Conservation (phyloP, 2,888 invertebrate genomes). For the Ceraclea dissimilis region DNA sequence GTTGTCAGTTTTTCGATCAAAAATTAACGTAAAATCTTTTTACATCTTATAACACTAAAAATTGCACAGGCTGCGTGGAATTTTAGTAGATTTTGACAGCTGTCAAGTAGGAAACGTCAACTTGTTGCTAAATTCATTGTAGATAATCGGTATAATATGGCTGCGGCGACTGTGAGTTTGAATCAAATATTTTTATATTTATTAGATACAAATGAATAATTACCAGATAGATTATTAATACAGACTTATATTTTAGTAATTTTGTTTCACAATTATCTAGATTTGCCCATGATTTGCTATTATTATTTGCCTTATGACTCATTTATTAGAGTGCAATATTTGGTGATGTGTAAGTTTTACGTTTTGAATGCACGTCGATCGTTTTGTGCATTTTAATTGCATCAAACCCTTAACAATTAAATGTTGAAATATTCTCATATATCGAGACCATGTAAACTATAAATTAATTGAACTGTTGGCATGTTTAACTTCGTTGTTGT, state of each 20-base stretch:
- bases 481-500: too few relatives aligned
- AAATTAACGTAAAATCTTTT: too few relatives aligned
- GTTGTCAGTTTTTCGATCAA: too few relatives aligned
- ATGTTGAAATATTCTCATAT: too few relatives aligned
- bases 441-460: too few relatives aligned
- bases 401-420: too few relatives aligned
- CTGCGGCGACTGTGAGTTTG: slow-evolving; percentile 42
- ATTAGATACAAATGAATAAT: not conserved
- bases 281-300: not conserved
- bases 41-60: too few relatives aligned
- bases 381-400: too few relatives aligned
- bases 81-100: slow-evolving; percentile 19
- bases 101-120: slow-evolving; percentile 10
- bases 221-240: not conserved
- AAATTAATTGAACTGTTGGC: too few relatives aligned
- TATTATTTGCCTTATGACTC: not conserved
- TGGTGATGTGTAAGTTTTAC: slow-evolving; percentile 16
- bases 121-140: slow-evolving; percentile 15
- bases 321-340: slow-evolving; percentile 1
- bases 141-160: slow-evolving; percentile 32
- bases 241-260: not conserved
- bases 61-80: slow-evolving; percentile 20
- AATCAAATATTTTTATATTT: not conserved
- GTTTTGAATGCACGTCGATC: too few relatives aligned
- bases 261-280: not conserved